Base-by-base conservation (phyloP, 2,113 vertebrate genomes). In the Probosciger aterrimus region DNA sequence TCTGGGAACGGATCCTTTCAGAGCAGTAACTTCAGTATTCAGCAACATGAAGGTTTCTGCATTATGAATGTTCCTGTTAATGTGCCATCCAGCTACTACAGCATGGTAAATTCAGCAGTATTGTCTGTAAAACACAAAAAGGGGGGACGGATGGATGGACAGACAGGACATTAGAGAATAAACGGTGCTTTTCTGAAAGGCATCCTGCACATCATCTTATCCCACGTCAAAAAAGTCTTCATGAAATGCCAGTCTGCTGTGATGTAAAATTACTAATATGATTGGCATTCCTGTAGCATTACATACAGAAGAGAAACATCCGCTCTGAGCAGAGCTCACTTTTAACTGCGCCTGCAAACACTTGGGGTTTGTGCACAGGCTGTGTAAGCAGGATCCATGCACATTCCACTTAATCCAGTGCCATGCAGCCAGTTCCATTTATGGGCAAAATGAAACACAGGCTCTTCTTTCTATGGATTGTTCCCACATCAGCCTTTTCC, bases 381-480 rank as follows among this genome's bases (percentile, higher is more conserved):
- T 69, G 76, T 47, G 57, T 78, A 79, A 96, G 94, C 93, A 92
- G 86, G 95, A 91, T 96, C 73, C 93, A 81, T 96, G 90, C 94
- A 81, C 96, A 95, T 96, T 97, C 97, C 95, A 89, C 75, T 41
- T 86, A 55, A 81, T 43, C 69, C 93, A 85, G 78, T 91, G 94
- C 94, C 95, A 93, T 95, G 94, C 70, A 77, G 81, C 93, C 92
- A 97, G 95, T 88, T 85, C 97, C 97, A 97, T 98, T 98, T 98
- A 97, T 95, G 97, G 97, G 90, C 97, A 97, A 98, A 98, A 98
- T 91, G 90, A 96, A 96, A 95, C 95, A 67, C 87, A 90, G 89
- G 33, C 80, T 57, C 88, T 90, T 88, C 86, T 95, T 96, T 96
- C 96, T 91, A 13, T 24, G 93, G 46, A 81, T 84, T 10, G 0